Base-by-base conservation (phyloP, 2,113 vertebrate genomes). In the Plotosus lineatus region DNA sequence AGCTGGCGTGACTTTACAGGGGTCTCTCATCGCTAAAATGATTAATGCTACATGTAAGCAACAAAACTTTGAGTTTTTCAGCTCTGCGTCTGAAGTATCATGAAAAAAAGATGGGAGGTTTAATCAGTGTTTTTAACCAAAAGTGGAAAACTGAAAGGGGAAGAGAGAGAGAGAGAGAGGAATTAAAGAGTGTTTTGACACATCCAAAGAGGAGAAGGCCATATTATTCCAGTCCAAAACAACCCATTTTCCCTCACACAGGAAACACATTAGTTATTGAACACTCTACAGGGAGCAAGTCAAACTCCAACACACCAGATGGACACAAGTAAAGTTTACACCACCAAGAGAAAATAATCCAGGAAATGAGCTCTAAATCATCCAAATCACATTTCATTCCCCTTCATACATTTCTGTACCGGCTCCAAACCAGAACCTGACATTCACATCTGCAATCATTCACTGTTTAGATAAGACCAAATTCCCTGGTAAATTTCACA, bases 1-100 rank as follows among this genome's bases (percentile, higher is more conserved):
- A 91, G 89, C 90, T 92, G 89, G 86, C 77, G 21, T 48, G 44
- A 71, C 28, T 74, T 77, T 68, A 48, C 60, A 51, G 14, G 23
- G 19, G 36, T 23, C 74, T 36, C 40, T 61, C 42, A 83, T 69
- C 76, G 85, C 89, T 56, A 23, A 10, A 40, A 23, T 19, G 6
- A 81, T 55, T 48, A 78, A 26, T 2, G 23, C 17, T 21, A 15
- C 71, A 73, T 14, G 4, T 38, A 46, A 63, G 46, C 50, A 76
- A 23, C 26, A 7, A 65, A 66, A 38, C 40, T 55, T 68, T 6
- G 46, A 77, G 63, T 55, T 79, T 79, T 56, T 42, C 33, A 42
- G 8, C 48, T 51, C 51, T 6, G 11, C 1, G 23, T 69, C 7
- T 74, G 55, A 8, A 61, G 21, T 28, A 46, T 51, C n/a, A 42